phyloP scores from a whole-genome alignment of 2,888 invertebrate species.

The Clostera curtula region DNA sequence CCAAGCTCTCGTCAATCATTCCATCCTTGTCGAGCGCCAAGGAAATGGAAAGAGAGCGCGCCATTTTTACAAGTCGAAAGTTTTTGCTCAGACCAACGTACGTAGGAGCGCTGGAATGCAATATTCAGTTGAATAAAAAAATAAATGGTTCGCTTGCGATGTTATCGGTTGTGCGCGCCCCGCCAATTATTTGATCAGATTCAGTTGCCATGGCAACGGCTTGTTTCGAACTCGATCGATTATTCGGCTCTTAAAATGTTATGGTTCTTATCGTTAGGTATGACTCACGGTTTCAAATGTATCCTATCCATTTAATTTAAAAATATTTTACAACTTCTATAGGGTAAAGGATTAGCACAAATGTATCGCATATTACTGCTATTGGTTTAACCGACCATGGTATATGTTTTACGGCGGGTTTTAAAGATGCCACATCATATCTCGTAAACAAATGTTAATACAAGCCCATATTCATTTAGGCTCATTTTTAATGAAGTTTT shows the following conservation, averaged over 20 bases:
- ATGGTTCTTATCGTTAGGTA: too few relatives aligned
- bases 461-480: too few relatives aligned
- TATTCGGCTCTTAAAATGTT: conserved; percentile 24
- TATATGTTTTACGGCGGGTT: too few relatives aligned
- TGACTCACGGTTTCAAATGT: too few relatives aligned
- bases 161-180: conserved; percentile 31
- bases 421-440: too few relatives aligned
- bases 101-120: conserved; percentile 39
- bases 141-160: conserved; percentile 35
- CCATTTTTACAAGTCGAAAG: conserved; percentile 18
- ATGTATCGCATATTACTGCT: too few relatives aligned
- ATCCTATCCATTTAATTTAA: too few relatives aligned
- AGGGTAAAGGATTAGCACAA: too few relatives aligned
- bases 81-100: conserved; percentile 28
- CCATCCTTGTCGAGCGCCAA: conserved; percentile 9
- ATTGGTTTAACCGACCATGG: too few relatives aligned
- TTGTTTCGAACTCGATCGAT: conserved; percentile 24
- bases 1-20: conserved; percentile 1
- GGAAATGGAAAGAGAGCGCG: conserved; percentile 14
- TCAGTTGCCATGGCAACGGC: conserved; percentile 50
- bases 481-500: too few relatives aligned
- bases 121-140: conserved; percentile 37
- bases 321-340: too few relatives aligned
- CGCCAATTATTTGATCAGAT: conserved; percentile 47
- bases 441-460: too few relatives aligned